Conservation (phyloP, 2,113 vertebrate genomes). For the Himantopus leucocephalus region DNA sequence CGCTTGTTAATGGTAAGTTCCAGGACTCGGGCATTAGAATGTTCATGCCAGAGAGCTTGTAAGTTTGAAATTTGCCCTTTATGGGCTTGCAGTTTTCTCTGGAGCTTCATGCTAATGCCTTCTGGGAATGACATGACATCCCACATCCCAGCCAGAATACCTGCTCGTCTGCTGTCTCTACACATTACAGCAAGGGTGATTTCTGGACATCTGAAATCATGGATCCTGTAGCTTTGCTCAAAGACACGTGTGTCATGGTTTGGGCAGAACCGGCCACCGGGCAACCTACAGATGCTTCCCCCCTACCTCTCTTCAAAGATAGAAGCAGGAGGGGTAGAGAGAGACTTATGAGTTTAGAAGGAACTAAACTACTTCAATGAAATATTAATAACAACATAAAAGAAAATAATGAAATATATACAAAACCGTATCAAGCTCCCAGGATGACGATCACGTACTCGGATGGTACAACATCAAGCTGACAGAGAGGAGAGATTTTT, state of each 20-base stretch:
- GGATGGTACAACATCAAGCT: not conserved
- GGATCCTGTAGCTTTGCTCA: not conserved
- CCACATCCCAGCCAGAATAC: not conserved
- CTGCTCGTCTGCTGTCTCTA: not conserved
- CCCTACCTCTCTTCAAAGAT: no score
- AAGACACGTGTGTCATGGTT: not conserved
- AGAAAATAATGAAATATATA: no score
- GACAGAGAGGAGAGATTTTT: not conserved
- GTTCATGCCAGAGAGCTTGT: not conserved
- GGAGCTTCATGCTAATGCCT: not conserved
- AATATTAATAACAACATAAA: no score
- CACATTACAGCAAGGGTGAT: not conserved
- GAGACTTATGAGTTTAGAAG: no score
- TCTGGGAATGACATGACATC: not conserved
- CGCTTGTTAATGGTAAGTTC: not conserved
- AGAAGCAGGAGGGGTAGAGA: no score
- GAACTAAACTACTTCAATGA: no score
- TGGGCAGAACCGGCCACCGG: no score
- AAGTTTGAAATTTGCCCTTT: not conserved
- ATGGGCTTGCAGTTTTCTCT: not conserved
- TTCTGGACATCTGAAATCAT: not conserved
- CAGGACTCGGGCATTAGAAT: not conserved
- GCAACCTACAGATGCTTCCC: no score
- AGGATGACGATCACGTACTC: not conserved
- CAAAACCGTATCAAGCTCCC: no score